Base-by-base conservation (phyloP, 2,797 vertebrate genomes). In the Chelmon rostratus region DNA sequence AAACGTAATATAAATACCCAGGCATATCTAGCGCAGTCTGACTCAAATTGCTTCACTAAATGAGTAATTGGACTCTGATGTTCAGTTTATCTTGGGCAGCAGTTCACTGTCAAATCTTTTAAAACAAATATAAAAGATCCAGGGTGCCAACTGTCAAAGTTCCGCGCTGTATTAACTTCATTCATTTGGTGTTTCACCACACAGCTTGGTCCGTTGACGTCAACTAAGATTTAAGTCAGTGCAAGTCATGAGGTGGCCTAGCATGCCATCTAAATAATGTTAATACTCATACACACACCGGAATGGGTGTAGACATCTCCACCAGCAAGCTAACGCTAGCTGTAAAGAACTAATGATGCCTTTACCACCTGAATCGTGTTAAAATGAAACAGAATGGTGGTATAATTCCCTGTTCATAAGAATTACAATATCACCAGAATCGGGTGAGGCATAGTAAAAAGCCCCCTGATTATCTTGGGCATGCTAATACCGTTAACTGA, bases 261-360 rank as follows among this genome's bases (percentile, higher is more conserved):
- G 35, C 53, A 38, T 21, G 19, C 40, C 13, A 31, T 7, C 52
- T 42, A 25, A 33, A 52, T 49, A 31, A 76, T 40, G 33, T 19
- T 38, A 13, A 25, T 28, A 33, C 23, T 65, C 23, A 6, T 8
- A 42, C 54, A 19, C 42, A 37, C 37, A 68, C 53, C 12, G 8
- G 37, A 69, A 89, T 81, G 87, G 83, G 84, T 90, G 86, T 74
- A 76, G 86, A 56, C 89, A 76, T 54, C 73, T 25, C 58, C 57
- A 59, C 19, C 64, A 33, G 70, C 25, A 31, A 65, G 83, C 88
- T 82, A 85, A 64, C 73, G 49, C 10, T 46, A 15, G 33, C 10
- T 69, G 33, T n/a, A 65, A 49, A 68, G 52, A 53, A 57, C 79
- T 15, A 62, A 23, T 42, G 73, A 61, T 74, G 70, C 40, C 33